These are phyloP conservation scores for Aptenodytes forsteri DNA, from an alignment of 2,113 vertebrate species.

Conservation along the genomic window DNA sequence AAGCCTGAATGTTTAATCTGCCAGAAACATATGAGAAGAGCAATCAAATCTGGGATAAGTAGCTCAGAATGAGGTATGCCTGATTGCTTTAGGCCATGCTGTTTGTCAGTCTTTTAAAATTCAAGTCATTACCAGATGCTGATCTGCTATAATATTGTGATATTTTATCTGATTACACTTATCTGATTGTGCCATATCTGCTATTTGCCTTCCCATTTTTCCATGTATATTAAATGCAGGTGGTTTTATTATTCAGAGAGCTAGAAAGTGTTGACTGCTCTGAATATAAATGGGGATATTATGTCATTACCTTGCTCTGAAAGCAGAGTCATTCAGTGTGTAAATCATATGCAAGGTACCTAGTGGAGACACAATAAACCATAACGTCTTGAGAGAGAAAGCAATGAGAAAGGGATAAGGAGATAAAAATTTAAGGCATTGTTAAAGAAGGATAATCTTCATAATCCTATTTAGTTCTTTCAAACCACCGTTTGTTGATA, in stretches of 20 bases:
- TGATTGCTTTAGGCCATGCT: conserved; percentile 78
- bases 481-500: conserved; percentile 70
- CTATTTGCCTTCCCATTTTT: conserved; percentile 85
- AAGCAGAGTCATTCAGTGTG: conserved; percentile 80
- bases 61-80: conserved; percentile 72
- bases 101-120: conserved; percentile 84
- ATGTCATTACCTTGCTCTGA: conserved; percentile 88
- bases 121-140: conserved; percentile 81
- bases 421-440: conserved; percentile 81
- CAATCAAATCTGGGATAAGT: conserved; percentile 76
- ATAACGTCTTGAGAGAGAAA: conserved; percentile 82
- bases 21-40: conserved; percentile 75
- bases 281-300: conserved; percentile 92
- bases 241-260: conserved; percentile 87
- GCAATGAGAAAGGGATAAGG: conserved; percentile 77
- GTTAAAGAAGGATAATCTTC: conserved; percentile 80
- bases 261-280: conserved; percentile 77
- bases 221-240: conserved; percentile 89
- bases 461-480: conserved; percentile 78
- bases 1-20: conserved; percentile 74
- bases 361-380: conserved; percentile 84
- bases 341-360: conserved; percentile 80
- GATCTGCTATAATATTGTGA: conserved; percentile 88
- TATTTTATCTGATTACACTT: conserved; percentile 91
- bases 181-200: conserved; percentile 87